phyloP scores from a whole-genome alignment of 2,888 invertebrate genomes.

The Gortyna flavago region DNA sequence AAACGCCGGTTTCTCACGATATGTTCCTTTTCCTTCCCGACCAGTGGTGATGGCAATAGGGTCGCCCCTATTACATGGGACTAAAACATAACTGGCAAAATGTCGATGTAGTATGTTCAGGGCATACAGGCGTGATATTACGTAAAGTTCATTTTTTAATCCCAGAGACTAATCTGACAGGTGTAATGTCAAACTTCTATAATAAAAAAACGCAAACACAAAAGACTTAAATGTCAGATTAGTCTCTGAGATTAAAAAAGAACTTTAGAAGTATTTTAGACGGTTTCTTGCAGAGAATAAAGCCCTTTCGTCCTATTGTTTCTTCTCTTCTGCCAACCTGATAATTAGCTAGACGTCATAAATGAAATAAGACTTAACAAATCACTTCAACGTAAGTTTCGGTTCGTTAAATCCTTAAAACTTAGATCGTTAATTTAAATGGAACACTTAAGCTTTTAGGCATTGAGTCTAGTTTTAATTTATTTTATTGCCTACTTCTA shows the following conservation, averaged over 20 bases:
- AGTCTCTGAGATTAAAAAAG: too few relatives aligned
- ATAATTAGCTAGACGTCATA: constrained; percentile 36
- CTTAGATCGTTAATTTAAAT: constrained; percentile 60
- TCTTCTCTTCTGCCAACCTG: background rate
- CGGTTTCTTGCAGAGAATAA: background rate
- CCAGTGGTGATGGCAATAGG: too few relatives aligned
- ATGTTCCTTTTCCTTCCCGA: too few relatives aligned
- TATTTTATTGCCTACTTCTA: constrained; percentile 32
- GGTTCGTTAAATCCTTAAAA: constrained; percentile 48
- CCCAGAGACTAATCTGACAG: too few relatives aligned
- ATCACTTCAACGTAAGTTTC: constrained; percentile 42
- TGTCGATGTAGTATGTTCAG: background rate
- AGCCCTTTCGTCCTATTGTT: background rate
- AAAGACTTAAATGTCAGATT: too few relatives aligned
- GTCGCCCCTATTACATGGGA: background rate
- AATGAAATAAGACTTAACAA: constrained; percentile 49
- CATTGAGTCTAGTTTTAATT: constrained; percentile 50
- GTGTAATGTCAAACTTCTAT: too few relatives aligned
- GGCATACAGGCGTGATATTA: background rate
- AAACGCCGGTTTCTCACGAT: too few relatives aligned
- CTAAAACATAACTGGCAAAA: background rate
- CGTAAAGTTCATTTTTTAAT: too few relatives aligned
- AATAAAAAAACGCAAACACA: too few relatives aligned
- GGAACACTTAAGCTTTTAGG: constrained; percentile 58
- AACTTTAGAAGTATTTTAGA: too few relatives aligned